These are phyloP conservation scores for Cavia porcellus DNA, from an alignment of 2,113 vertebrate genomes.

Conservation along the genomic window DNA sequence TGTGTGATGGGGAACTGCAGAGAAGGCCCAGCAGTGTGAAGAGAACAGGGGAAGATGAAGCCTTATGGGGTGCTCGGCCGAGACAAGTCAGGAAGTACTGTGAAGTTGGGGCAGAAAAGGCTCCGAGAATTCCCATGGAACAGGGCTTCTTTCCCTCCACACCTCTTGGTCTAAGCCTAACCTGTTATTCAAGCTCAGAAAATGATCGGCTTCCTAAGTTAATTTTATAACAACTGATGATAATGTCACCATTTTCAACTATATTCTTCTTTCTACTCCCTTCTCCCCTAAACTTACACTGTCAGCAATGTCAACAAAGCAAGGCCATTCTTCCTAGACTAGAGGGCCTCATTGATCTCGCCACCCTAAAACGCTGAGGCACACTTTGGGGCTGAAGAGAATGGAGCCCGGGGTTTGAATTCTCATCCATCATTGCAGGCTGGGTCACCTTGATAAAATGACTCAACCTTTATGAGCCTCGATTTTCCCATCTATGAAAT, in stretches of 20 bases:
- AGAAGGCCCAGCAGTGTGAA: constrained; percentile 9
- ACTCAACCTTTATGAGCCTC: not conserved
- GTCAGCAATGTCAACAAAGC: not conserved
- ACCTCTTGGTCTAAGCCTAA: not conserved
- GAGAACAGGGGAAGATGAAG: constrained; percentile 19
- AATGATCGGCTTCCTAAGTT: not conserved
- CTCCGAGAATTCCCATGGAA: not conserved
- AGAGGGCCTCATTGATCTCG: not conserved
- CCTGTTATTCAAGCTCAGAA: constrained; percentile 1
- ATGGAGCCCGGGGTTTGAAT: not conserved
- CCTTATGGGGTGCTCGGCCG: not conserved
- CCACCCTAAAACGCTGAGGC: not conserved
- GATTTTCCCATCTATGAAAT: not conserved
- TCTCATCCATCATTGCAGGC: not conserved
- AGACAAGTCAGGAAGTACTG: not conserved
- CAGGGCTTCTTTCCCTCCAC: not conserved
- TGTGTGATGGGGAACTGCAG: constrained; percentile 1
- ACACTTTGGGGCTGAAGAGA: not conserved
- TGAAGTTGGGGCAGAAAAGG: not conserved
- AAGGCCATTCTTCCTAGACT: not conserved
- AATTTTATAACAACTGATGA: not conserved
- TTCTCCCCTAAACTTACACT: not conserved
- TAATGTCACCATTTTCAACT: not conserved
- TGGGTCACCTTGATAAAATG: not conserved
- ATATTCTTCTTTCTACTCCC: not conserved